A percentile compares a stretch with the other conserved stretches of the same genome.
phyloP scores from a whole-genome alignment of 2,797 vertebrate species.

The Rhinella marina region DNA sequence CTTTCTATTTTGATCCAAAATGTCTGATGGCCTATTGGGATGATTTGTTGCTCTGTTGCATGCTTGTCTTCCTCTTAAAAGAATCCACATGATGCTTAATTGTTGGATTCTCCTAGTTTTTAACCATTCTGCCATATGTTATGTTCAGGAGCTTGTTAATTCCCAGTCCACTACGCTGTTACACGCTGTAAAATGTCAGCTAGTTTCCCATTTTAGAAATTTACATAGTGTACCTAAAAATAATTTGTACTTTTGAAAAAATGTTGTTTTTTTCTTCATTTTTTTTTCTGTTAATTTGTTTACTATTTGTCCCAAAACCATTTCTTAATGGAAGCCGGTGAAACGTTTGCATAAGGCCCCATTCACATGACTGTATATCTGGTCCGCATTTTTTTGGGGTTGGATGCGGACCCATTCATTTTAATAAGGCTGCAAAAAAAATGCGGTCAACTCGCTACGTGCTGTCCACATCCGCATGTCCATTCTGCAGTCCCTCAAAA shows the following conservation, averaged over 20 bases:
- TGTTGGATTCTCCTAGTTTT: background rate
- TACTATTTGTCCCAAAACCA: background rate
- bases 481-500: too few species aligned
- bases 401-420: too few species aligned
- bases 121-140: background rate
- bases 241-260: background rate
- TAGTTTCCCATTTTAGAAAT: slow-evolving; percentile 7
- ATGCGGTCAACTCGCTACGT: too few species aligned
- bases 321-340: background rate
- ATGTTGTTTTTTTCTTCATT: background rate
- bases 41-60: slow-evolving; percentile 25
- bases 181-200: background rate
- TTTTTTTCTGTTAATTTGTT: background rate
- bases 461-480: too few species aligned
- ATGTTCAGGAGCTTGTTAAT: background rate
- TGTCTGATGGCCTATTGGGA: background rate
- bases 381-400: too few species aligned
- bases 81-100: background rate
- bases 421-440: too few species aligned
- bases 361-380: too few species aligned
- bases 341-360: too few species aligned
- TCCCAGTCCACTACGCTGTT: background rate
- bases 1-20: slow-evolving; percentile 1
- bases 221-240: background rate
- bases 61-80: background rate